These are phyloP conservation scores for Cairina moschata DNA, from an alignment of 2,113 vertebrate genomes.

Conservation along the genomic window DNA sequence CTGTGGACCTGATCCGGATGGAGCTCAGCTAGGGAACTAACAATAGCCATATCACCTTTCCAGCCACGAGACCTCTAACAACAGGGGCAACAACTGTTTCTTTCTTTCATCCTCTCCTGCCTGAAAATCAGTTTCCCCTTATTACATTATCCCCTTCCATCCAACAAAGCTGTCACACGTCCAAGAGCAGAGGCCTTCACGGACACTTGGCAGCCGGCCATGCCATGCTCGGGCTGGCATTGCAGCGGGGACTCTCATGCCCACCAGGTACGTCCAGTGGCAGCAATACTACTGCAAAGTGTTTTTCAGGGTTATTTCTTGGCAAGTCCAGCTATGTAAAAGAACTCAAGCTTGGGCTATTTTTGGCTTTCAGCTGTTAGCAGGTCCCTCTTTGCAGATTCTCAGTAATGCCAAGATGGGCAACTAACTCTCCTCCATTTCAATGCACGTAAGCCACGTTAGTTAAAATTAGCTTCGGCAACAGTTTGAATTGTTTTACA, in stretches of 20 bases:
- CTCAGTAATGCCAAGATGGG: background rate
- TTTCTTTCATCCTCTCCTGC: background rate
- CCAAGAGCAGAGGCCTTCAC: background rate
- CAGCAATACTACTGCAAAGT: background rate
- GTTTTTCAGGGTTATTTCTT: background rate
- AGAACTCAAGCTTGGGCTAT: background rate
- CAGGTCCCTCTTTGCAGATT: background rate
- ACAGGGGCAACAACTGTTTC: background rate
- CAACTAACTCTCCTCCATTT: background rate
- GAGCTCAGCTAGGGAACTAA: background rate
- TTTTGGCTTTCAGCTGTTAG: background rate
- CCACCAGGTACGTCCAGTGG: rapidly evolving
- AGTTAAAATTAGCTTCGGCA: background rate
- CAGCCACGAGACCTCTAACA: background rate
- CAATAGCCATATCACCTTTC: background rate
- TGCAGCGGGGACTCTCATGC: background rate
- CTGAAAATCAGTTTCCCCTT: background rate
- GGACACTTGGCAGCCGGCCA: background rate
- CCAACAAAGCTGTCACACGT: background rate
- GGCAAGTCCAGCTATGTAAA: background rate
- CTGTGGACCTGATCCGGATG: background rate
- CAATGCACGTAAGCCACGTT: rapidly evolving
- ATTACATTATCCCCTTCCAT: background rate
- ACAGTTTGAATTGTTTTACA: background rate
- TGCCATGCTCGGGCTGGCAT: no score